Base-by-base conservation (phyloP, 2,797 vertebrate species). In the Characodon lateralis region DNA sequence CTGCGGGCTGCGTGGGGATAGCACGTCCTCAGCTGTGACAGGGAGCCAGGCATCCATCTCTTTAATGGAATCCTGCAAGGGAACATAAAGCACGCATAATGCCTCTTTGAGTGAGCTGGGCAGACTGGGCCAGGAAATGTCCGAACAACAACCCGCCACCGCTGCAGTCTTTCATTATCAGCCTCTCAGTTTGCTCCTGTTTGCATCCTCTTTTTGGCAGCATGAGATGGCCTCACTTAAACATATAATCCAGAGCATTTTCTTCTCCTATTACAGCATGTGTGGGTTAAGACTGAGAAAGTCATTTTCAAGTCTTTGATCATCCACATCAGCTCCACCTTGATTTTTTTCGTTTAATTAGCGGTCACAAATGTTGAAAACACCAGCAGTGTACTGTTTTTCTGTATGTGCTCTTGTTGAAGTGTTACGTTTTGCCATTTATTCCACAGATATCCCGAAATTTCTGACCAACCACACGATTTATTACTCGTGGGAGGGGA, bases 401-500 rank as follows among this genome's bases (percentile, higher is more conserved):
- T 20, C 16, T 35, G 22, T 56, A 2, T 24, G n/a, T 2, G 7
- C 55, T 9, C 41, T 66, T 39, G 1, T 28, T 26, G 10, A 51
- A 3, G 12, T 59, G 1, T 61, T 4, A 22, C 2, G 22, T 70
- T 6, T 24, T 51, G 16, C 1, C 58, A 0, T 80, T 8, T 79
- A 78, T 85, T 61, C 89, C 79, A 31, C 93, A 99, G 98, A 99
- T 94, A 97, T 98, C 81, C 98, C 98, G 31, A 98, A 96, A 80
- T 99, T 99, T 88, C 91, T 97, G 89, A 97, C 95, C 94, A 99
- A 98, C 92, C 97, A 98, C 92, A 98, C 97, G 46, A 96, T 97
- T 83, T 98, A 95, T 88, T 99, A 97, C 88, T 99, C 98, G 2
- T 99, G 98, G 98, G 98, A 99, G 94, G 98, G 98, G 53, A 99